phyloP scores from a whole-genome alignment of 2,888 invertebrate genomes.

The Zootermopsis nevadensis region DNA sequence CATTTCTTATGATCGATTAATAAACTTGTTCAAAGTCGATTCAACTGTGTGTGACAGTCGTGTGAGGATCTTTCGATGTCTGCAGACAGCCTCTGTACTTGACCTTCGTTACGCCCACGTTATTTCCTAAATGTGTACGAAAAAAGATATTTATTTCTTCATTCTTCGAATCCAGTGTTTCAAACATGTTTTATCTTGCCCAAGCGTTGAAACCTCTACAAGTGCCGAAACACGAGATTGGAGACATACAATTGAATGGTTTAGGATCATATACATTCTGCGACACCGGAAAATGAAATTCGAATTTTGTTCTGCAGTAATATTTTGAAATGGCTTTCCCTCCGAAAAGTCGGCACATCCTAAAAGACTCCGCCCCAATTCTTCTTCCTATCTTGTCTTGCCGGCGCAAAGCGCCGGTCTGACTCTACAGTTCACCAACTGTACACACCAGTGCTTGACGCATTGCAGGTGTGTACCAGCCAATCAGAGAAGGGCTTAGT shows the following conservation, averaged over 20 bases:
- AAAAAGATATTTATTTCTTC: too few relatives aligned
- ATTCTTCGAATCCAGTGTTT: too few relatives aligned
- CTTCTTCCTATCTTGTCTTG: constrained; percentile 45
- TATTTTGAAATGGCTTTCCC: constrained; percentile 36
- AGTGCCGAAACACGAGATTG: too few relatives aligned
- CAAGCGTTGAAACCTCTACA: background rate
- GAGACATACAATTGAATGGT: background rate
- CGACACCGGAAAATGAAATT: constrained; percentile 11
- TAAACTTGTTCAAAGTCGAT: too few relatives aligned
- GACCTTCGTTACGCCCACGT: too few relatives aligned
- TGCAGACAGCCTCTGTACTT: too few relatives aligned
- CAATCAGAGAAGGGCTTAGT: constrained; percentile 76
- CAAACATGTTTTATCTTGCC: too few relatives aligned
- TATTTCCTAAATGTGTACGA: too few relatives aligned
- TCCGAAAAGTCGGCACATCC: constrained; percentile 26
- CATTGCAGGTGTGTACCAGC: constrained; percentile 87
- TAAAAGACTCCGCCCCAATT: constrained; percentile 43
- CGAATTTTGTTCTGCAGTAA: constrained; percentile 38
- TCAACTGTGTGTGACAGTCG: too few relatives aligned
- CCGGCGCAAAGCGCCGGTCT: constrained; percentile 51
- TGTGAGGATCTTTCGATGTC: too few relatives aligned
- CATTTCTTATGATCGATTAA: too few relatives aligned
- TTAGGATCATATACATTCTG: background rate
- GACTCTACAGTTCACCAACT: constrained; percentile 49
- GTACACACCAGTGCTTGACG: constrained; percentile 70